Conservation (phyloP, 2,113 vertebrate genomes). For the Percopsis transmontana region DNA sequence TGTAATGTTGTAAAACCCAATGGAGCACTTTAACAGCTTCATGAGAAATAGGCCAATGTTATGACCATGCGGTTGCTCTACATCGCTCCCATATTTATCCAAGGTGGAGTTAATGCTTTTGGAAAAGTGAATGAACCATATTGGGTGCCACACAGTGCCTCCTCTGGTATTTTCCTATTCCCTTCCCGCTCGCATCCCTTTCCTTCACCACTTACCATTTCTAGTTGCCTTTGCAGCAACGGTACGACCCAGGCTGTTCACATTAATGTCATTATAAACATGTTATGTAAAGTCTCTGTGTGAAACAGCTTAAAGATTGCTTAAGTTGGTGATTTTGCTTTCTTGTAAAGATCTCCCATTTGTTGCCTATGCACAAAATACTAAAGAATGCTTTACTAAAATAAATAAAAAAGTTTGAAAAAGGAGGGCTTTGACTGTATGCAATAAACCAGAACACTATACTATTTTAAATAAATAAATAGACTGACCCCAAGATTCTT, state of each 20-base stretch:
- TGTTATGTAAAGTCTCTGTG: neutral
- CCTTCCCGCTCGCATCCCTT: neutral
- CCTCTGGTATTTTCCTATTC: neutral
- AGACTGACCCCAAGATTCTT: neutral
- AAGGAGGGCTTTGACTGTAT: no score
- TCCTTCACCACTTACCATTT: neutral
- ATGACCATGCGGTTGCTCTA: slow-evolving; percentile 1
- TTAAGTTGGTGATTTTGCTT: neutral
- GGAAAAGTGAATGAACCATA: slow-evolving; percentile 16
- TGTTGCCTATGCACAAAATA: neutral
- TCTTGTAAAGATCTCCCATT: neutral
- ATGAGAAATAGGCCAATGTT: slow-evolving; percentile 16
- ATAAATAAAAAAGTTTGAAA: no score
- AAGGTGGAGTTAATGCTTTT: slow-evolving; percentile 14
- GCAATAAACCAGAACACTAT: no score
- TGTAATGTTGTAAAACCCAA: slow-evolving; percentile 41
- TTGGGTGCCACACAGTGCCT: slow-evolving; percentile 2
- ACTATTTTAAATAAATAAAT: no score
- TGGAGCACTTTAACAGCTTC: slow-evolving; percentile 30
- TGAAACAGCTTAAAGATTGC: neutral
- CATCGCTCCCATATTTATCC: slow-evolving; percentile 3
- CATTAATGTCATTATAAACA: slow-evolving; percentile 8
- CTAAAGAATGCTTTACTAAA: neutral
- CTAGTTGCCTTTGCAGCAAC: slow-evolving; percentile 10
- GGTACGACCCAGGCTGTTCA: neutral